Evolutionary conservation across 2,797 vertebrate genomes (phyloP).

Genomic region (Chaenodraco wilsoni): DNA sequence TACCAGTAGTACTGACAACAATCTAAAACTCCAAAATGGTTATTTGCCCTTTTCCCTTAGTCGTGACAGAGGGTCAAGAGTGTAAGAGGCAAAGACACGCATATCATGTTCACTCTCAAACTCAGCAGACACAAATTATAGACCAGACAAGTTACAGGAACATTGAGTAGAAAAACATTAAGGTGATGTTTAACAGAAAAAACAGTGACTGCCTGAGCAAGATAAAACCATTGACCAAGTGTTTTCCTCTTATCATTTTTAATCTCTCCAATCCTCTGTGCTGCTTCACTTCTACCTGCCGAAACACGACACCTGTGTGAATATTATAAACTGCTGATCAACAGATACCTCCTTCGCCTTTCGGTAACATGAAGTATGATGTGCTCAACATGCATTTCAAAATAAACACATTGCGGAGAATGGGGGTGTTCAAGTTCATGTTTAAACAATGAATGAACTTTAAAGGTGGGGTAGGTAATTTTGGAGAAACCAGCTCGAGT

Average conservation of each 20-base stretch:
- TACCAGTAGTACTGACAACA: background rate
- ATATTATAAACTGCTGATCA: constrained; percentile 41
- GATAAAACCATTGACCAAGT: background rate
- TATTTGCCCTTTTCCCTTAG: background rate
- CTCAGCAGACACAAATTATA: background rate
- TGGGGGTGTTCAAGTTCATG: too few relatives aligned
- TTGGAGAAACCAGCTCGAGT: too few relatives aligned
- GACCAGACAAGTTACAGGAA: background rate
- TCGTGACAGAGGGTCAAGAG: background rate
- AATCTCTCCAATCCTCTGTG: background rate
- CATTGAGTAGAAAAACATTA: too few relatives aligned
- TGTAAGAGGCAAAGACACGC: background rate
- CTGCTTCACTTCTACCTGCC: background rate
- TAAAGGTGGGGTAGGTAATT: too few relatives aligned
- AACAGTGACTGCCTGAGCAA: background rate
- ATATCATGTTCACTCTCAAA: background rate
- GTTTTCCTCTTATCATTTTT: background rate
- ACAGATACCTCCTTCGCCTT: background rate
- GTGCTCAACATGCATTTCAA: background rate
- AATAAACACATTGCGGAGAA: background rate
- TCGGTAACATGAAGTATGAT: background rate
- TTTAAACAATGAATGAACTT: background rate
- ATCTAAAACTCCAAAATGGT: constrained; percentile 41
- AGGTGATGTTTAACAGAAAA: background rate
- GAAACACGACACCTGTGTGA: constrained; percentile 46